These are phyloP conservation scores for Gonioctena quinquepunctata DNA, from an alignment of 1,140 invertebrate genomes.

Conservation along the genomic window DNA sequence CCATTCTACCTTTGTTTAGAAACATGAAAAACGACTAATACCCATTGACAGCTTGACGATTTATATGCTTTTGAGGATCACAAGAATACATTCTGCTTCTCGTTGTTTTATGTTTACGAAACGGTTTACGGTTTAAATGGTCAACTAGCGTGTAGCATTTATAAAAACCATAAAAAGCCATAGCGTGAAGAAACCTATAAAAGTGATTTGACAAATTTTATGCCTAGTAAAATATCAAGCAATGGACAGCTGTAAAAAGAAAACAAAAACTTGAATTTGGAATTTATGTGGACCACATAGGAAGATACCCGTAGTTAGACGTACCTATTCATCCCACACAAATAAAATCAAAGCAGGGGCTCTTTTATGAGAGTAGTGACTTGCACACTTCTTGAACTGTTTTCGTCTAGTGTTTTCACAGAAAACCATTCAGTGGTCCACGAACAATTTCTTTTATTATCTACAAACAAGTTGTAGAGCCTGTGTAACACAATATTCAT, in stretches of 20 bases:
- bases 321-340: conserved; percentile 31
- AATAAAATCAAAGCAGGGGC: conserved; percentile 34
- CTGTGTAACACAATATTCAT: too few species aligned
- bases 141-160: neutral
- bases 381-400: conserved; percentile 4
- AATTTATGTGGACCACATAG: conserved; percentile 36
- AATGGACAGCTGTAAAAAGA: conserved; percentile 11
- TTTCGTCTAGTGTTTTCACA: conserved; percentile 31
- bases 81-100: too few species aligned
- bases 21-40: too few species aligned
- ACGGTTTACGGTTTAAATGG: too few species aligned
- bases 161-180: neutral
- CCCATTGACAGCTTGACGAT: too few species aligned
- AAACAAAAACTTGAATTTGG: conserved; percentile 27
- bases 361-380: conserved; percentile 25
- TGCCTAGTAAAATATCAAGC: conserved; percentile 21
- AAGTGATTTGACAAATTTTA: conserved; percentile 17
- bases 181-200: neutral
- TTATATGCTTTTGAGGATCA: too few species aligned
- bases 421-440: conserved; percentile 1
- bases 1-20: too few species aligned
- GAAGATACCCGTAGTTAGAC: conserved; percentile 19
- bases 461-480: neutral
- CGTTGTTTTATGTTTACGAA: too few species aligned
- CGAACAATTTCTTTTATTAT: neutral